These are phyloP conservation scores for Prinia subflava DNA, from an alignment of 2,113 vertebrate genomes.

Conservation along the genomic window DNA sequence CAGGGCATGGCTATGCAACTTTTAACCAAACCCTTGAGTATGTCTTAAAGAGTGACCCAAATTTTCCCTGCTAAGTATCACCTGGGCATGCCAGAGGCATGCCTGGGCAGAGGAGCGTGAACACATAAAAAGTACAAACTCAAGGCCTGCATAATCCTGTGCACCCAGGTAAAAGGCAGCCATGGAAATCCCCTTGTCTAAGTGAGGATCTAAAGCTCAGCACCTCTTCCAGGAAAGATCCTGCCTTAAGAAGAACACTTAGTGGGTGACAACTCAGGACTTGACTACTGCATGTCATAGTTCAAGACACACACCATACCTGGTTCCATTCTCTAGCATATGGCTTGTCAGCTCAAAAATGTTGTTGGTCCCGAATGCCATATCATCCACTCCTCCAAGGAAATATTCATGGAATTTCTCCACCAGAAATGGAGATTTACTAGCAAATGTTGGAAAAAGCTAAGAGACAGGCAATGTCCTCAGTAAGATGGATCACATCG, in stretches of 20 bases:
- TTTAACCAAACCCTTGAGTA: not conserved
- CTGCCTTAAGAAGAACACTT: not conserved
- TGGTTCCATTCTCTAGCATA: slow-evolving; percentile 76
- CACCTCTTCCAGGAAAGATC: not conserved
- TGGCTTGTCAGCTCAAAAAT: slow-evolving; percentile 69
- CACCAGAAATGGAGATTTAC: slow-evolving; percentile 77
- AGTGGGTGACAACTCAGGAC: not conserved
- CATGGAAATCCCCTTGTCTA: not conserved
- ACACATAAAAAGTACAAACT: rapidly evolving
- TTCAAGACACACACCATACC: slow-evolving; percentile 34
- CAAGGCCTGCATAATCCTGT: not conserved
- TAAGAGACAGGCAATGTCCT: not conserved
- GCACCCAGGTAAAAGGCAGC: rapidly evolving
- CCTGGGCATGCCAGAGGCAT: not conserved
- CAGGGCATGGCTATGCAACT: not conserved
- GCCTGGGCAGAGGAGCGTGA: not conserved
- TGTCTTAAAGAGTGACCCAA: not conserved
- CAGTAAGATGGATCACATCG: not conserved
- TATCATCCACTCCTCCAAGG: slow-evolving; percentile 79
- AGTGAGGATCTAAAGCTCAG: not conserved
- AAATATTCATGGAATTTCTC: slow-evolving; percentile 81
- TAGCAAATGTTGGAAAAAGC: slow-evolving; percentile 73
- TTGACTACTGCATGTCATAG: not conserved
- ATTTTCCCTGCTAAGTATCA: not conserved
- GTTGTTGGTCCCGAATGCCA: slow-evolving; percentile 75